Conservation (phyloP, 2,797 vertebrate species). For the Oophaga sylvatica region DNA sequence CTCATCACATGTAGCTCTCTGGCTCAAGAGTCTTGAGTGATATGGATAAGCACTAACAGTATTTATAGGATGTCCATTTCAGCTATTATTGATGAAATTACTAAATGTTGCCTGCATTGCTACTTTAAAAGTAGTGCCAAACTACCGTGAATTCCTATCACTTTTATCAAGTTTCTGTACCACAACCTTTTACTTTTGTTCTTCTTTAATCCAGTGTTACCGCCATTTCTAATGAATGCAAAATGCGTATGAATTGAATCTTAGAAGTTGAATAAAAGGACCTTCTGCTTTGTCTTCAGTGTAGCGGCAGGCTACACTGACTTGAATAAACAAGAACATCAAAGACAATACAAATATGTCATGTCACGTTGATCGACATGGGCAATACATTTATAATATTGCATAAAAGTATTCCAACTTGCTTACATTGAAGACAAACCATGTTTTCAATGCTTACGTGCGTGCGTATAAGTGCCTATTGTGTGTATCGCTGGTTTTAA, state of each 20-base stretch:
- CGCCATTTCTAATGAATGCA: background rate
- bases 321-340: background rate
- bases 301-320: background rate
- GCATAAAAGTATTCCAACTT: background rate
- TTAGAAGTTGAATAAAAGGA: conserved; percentile 14
- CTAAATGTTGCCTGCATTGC: no score
- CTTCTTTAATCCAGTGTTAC: background rate
- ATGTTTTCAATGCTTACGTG: no score
- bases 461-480: no score
- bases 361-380: background rate
- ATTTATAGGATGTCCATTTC: background rate
- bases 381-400: background rate
- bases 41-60: background rate
- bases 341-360: conserved; percentile 6
- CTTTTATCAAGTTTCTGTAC: background rate
- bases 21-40: background rate
- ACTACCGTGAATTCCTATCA: background rate
- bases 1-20: background rate
- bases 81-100: background rate
- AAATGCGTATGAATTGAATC: conserved; percentile 10
- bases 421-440: no score
- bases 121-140: background rate
- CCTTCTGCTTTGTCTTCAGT: background rate
- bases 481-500: no score
- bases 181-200: background rate